These are phyloP conservation scores for Ceramica pisi DNA, from an alignment of 2,888 invertebrate genomes.

Conservation along the genomic window DNA sequence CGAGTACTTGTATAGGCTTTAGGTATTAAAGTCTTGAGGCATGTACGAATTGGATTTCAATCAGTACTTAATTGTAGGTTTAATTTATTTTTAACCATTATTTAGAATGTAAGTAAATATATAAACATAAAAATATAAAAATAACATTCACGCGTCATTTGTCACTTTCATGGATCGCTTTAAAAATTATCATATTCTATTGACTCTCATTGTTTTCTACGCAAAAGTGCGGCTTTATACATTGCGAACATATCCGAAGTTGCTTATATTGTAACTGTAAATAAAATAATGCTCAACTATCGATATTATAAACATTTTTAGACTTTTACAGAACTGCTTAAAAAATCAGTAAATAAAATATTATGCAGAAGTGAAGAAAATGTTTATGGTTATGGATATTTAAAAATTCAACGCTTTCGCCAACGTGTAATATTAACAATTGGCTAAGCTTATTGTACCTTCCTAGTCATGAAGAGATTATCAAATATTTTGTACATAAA, in stretches of 20 bases:
- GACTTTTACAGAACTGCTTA: not conserved
- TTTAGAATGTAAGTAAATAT: slow-evolving; percentile 81
- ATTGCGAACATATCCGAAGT: slow-evolving; percentile 77
- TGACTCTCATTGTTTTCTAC: slow-evolving; percentile 68
- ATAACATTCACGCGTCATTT: slow-evolving; percentile 73
- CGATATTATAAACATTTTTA: slow-evolving; percentile 63
- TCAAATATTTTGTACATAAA: slow-evolving; percentile 89
- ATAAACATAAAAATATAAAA: slow-evolving; percentile 68
- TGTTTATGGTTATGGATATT: slow-evolving; percentile 67
- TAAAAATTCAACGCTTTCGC: slow-evolving; percentile 67
- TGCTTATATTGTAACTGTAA: slow-evolving; percentile 79
- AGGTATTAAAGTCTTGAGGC: slow-evolving; percentile 88
- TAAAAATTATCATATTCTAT: slow-evolving; percentile 65
- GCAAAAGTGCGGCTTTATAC: slow-evolving; percentile 80
- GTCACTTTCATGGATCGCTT: slow-evolving; percentile 64
- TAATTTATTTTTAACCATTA: slow-evolving; percentile 86
- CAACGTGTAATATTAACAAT: slow-evolving; percentile 72
- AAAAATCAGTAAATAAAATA: not conserved
- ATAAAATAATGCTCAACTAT: slow-evolving; percentile 80
- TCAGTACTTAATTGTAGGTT: slow-evolving; percentile 81
- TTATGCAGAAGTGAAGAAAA: slow-evolving; percentile 36
- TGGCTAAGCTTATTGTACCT: slow-evolving; percentile 82
- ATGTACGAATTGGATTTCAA: slow-evolving; percentile 83
- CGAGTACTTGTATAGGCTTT: slow-evolving; percentile 89
- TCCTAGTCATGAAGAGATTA: slow-evolving; percentile 88